Conservation (phyloP, 2,113 vertebrate genomes). For the Nycticebus coucang region DNA sequence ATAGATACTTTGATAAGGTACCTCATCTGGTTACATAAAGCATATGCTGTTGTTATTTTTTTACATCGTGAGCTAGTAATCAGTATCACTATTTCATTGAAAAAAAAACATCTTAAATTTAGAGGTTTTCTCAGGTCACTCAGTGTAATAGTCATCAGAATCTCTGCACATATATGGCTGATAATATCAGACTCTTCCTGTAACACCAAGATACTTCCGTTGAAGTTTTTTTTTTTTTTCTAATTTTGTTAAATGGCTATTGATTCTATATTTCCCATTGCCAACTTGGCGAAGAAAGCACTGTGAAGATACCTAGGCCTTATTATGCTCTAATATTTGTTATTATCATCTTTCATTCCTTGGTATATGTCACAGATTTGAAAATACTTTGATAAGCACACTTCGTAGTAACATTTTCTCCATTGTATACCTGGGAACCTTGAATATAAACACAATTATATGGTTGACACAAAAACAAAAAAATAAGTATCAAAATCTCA, state of each 20-base stretch:
- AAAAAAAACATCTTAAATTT: background rate
- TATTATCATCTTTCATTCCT: background rate
- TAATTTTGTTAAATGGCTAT: background rate
- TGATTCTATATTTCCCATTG: background rate
- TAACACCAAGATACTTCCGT: background rate
- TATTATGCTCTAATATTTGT: background rate
- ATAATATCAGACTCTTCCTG: background rate
- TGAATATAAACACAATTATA: background rate
- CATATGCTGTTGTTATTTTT: background rate
- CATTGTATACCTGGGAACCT: background rate
- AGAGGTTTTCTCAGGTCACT: background rate
- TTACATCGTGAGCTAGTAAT: background rate
- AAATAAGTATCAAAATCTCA: background rate
- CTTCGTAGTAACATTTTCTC: background rate
- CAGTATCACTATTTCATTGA: background rate
- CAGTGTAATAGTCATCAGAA: background rate
- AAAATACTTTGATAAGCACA: background rate
- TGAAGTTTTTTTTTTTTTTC: background rate
- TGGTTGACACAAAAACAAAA: background rate
- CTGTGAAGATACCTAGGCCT: accelerated
- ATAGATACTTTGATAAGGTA: background rate
- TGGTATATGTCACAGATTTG: background rate
- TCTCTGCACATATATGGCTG: too few relatives aligned
- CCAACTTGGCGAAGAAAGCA: background rate
- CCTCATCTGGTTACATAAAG: background rate